Conservation (phyloP, 2,888 invertebrate genomes). For the Brachyptera risi region DNA sequence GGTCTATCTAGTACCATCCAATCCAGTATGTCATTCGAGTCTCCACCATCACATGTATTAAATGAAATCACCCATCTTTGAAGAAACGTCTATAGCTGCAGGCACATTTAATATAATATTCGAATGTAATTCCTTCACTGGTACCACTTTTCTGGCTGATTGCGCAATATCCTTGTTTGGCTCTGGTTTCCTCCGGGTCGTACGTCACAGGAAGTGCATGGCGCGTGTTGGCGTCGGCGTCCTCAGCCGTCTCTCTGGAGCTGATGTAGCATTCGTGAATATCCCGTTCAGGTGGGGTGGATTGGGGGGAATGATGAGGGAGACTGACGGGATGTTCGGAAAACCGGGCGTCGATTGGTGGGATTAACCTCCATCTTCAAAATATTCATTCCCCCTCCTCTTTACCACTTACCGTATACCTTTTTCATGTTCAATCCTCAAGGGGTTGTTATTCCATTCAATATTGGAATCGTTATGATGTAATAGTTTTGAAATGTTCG, state of each 20-base stretch:
- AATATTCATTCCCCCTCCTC: neutral
- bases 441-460: too few species aligned
- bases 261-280: neutral
- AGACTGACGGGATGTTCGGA: too few species aligned
- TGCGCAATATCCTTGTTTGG: neutral
- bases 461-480: too few species aligned
- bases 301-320: too few species aligned
- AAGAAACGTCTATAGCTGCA: too few species aligned
- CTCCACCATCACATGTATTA: too few species aligned
- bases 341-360: neutral
- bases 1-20: too few species aligned
- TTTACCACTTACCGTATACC: neutral
- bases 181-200: neutral
- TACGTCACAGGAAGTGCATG: constrained; percentile 1
- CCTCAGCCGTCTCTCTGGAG: neutral
- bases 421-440: neutral
- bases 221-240: constrained; percentile 3
- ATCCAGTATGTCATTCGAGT: too few species aligned
- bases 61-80: too few species aligned
- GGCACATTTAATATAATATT: too few species aligned
- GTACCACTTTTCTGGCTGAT: neutral
- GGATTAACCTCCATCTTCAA: neutral
- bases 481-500: too few species aligned
- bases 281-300: neutral
- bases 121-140: neutral